These are phyloP conservation scores for Drosophila eugracilis DNA, from an alignment of 1,140 invertebrate genomes.

Conservation along the genomic window DNA sequence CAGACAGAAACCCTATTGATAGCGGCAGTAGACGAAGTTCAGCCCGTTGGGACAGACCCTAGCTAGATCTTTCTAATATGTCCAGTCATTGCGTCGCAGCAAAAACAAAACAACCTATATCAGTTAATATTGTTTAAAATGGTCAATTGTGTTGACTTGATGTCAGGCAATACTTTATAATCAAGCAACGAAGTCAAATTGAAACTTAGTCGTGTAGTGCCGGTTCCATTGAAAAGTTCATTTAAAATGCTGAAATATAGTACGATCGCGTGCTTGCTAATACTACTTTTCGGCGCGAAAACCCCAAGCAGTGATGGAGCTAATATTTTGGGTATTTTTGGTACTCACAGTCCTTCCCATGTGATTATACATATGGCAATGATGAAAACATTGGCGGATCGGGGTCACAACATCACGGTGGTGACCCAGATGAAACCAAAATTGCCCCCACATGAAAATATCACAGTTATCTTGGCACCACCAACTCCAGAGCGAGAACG, in stretches of 20 bases:
- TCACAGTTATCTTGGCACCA: constrained; percentile 58
- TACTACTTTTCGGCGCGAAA: neutral
- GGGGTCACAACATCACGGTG: constrained; percentile 76
- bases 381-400: constrained; percentile 61
- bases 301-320: constrained; percentile 14
- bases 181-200: neutral
- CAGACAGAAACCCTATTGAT: neutral
- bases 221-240: neutral
- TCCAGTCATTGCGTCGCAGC: constrained; percentile 14
- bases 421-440: constrained; percentile 54
- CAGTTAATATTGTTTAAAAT: neutral
- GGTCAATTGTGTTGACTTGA: neutral
- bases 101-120: neutral
- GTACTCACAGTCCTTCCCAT: constrained; percentile 71
- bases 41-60: neutral
- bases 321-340: constrained; percentile 74
- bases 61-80: neutral
- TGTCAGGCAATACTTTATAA: constrained; percentile 8
- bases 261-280: neutral
- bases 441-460: constrained; percentile 47
- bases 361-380: constrained; percentile 77
- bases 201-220: constrained; percentile 8
- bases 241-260: constrained; percentile 10
- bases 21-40: neutral
- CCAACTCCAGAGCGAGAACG: constrained; percentile 30